Evolutionary conservation across 2,888 invertebrate species (phyloP), one percentile per base, ranked within the genome.

Genomic region (Hypselothyrea guttata): DNA sequence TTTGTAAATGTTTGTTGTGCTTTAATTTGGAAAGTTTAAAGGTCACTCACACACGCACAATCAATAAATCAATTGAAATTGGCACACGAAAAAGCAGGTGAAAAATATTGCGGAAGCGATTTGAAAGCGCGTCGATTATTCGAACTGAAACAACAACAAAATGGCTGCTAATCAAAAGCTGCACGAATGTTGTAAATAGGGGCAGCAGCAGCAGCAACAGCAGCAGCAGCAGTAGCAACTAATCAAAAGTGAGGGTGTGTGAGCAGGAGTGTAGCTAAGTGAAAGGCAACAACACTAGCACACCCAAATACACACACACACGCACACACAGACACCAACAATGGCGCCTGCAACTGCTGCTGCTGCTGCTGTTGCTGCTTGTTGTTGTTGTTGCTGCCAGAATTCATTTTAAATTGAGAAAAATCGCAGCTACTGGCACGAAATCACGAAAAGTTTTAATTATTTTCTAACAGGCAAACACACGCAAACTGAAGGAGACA

Each of bases 371-470:
- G 63, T 38, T 57, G 53, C 34, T 55, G 37, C n/a, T 22, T 51
- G 40, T 47, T 56, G 38, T 48, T 57, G 66, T 49, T 75, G 58
- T 52, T 70, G 69, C 35, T 67, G 69, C 35, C 56, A 46, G 77
- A 81, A 81, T 79, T 71, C 81, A 75, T 79, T 79, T 79, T 75
- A 79, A 79, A 79, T 82, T 75, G 82, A 78, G 78, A 79, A 79
- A 78, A 79, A 79, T 79, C 79, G 79, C 72, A 72, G 78, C 72
- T 47, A 82, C 77, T 78, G 76, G 82, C 79, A 79, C 78, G 79
- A 81, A 79, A 81, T 79, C 79, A 81, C 76, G 70, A 81, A 79
- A 78, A 82, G 70, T 79, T 79, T 79, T 82, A 79, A 79, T 79
- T 79, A 79, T 82, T 79, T 79, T 79, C 82, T 76, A 78, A 76